A percentile compares a stretch with the other conserved stretches of the same genome.
These are phyloP conservation scores for Choristoneura fumiferana DNA, from an alignment of 1,140 invertebrate genomes.

Conservation along the genomic window DNA sequence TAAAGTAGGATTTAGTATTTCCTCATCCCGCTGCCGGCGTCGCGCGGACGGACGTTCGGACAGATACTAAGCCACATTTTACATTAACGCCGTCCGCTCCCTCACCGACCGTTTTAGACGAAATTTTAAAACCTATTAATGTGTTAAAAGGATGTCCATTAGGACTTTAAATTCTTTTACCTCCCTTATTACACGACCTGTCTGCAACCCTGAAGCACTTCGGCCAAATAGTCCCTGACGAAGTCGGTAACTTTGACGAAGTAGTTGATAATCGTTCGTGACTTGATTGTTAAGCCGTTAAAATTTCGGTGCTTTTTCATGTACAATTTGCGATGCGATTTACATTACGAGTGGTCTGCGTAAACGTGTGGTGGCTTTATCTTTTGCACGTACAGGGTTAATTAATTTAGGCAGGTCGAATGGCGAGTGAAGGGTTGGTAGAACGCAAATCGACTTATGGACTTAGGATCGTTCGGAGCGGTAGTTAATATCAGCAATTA, in stretches of 20 bases:
- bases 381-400: too few species aligned
- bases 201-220: constrained; percentile 1
- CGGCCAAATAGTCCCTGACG: constrained; percentile 11
- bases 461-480: not conserved
- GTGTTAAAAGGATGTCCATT: constrained; percentile 23
- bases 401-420: too few species aligned
- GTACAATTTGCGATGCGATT: too few species aligned
- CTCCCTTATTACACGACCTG: constrained; percentile 15
- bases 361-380: too few species aligned
- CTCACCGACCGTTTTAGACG: constrained; percentile 19
- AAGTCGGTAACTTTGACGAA: constrained; percentile 11
- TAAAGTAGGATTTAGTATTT: too few species aligned
- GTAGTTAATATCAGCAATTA: constrained; percentile 13
- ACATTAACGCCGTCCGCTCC: constrained; percentile 14
- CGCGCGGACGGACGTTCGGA: not conserved
- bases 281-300: constrained; percentile 11
- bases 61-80: constrained; percentile 17
- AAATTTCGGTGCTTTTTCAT: not conserved
- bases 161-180: constrained; percentile 22
- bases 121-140: constrained; percentile 24
- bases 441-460: constrained; percentile 2
- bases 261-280: constrained; percentile 13
- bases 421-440: too few species aligned
- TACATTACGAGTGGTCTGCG: too few species aligned
- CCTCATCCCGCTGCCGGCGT: not conserved